Evolutionary conservation across 2,797 vertebrate genomes (phyloP).

Genomic region (Manis pentadactyla): DNA sequence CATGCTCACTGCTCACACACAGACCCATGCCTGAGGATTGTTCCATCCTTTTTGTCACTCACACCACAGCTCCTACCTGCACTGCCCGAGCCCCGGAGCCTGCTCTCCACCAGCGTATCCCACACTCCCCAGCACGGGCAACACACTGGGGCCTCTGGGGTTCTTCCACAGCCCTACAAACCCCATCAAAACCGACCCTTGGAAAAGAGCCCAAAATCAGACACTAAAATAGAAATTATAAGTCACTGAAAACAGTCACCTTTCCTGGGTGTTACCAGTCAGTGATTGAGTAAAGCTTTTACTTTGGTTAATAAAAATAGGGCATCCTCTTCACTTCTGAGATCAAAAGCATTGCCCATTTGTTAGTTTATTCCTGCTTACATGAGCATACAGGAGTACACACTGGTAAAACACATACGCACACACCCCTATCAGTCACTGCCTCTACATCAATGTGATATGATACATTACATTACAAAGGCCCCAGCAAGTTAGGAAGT

Average conservation of each 20-base stretch:
- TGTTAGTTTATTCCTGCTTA: neutral
- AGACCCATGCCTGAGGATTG: neutral
- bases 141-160: neutral
- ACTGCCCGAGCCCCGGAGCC: neutral
- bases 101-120: too few species aligned
- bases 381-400: neutral
- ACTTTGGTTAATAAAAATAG: conserved; percentile 9
- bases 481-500: neutral
- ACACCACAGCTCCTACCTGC: neutral
- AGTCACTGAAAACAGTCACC: neutral
- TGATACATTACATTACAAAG: neutral
- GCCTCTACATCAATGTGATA: neutral
- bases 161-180: neutral
- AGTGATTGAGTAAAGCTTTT: neutral
- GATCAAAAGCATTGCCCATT: neutral
- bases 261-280: neutral
- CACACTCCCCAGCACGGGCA: neutral
- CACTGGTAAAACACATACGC: neutral
- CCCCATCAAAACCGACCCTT: neutral
- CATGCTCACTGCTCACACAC: neutral
- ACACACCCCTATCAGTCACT: neutral
- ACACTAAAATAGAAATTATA: neutral
- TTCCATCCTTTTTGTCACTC: neutral
- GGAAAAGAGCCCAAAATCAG: neutral
- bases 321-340: neutral